Evolutionary conservation across 2,113 vertebrate genomes (phyloP).

Genomic region (Haplotaxodon microlepis): DNA sequence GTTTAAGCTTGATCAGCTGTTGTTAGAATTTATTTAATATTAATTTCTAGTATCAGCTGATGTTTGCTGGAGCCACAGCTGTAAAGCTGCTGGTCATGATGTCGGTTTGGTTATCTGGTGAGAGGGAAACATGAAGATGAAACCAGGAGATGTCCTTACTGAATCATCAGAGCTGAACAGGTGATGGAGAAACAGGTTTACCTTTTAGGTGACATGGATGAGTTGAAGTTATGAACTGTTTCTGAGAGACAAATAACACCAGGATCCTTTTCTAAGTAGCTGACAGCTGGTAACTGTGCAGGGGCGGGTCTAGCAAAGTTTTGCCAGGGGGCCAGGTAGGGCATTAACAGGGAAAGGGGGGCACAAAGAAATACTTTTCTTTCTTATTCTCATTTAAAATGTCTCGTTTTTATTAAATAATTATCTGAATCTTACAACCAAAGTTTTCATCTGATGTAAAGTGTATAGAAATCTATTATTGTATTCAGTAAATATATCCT

Average conservation of each 20-base stretch:
- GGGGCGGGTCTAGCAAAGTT: accelerated
- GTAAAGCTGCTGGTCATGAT: not conserved
- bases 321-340: accelerated
- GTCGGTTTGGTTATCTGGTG: accelerated
- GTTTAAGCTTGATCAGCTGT: too few relatives aligned
- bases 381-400: not conserved
- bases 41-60: accelerated
- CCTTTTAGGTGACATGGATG: accelerated
- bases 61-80: not conserved
- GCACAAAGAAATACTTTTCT: accelerated
- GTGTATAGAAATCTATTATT: not conserved
- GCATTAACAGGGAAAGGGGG: accelerated
- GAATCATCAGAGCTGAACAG: accelerated
- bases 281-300: too few relatives aligned
- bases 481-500: not conserved
- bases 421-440: not conserved
- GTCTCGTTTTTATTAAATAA: accelerated
- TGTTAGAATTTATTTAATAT: accelerated
- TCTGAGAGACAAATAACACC: too few relatives aligned
- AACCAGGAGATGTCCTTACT: not conserved
- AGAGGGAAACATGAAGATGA: too few relatives aligned
- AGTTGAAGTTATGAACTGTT: too few relatives aligned
- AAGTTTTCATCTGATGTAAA: accelerated
- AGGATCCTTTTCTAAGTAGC: accelerated
- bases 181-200: too few relatives aligned